These are phyloP conservation scores for Bedellia somnulentella DNA, from an alignment of 2,888 invertebrate genomes.

Conservation along the genomic window DNA sequence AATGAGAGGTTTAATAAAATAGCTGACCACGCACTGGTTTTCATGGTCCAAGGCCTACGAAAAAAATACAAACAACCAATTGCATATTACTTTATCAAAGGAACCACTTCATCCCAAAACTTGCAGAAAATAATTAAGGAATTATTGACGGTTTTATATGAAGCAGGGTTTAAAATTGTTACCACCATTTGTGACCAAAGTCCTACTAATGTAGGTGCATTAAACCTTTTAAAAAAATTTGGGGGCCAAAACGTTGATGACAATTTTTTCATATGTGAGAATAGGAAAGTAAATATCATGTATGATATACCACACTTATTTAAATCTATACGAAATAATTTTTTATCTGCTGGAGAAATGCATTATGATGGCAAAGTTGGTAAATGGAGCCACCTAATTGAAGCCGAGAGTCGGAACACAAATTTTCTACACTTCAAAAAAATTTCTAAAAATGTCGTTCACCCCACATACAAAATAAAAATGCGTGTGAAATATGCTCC, in stretches of 20 bases:
- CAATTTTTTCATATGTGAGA: slow-evolving; percentile 6
- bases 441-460: slow-evolving; percentile 1
- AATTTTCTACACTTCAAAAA: slow-evolving; percentile 4
- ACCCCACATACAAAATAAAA: slow-evolving; percentile 6
- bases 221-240: slow-evolving; percentile 5
- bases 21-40: slow-evolving; percentile 12
- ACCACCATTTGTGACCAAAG: slow-evolving; percentile 11
- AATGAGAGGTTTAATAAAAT: slow-evolving; percentile 4
- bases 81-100: slow-evolving; percentile 12
- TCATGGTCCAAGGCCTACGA: slow-evolving; percentile 12
- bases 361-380: slow-evolving; percentile 2
- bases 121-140: slow-evolving; percentile 7
- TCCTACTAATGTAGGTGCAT: slow-evolving; percentile 9
- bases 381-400: slow-evolving; percentile 7
- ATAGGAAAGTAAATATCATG: slow-evolving; percentile 6
- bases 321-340: slow-evolving; percentile 1
- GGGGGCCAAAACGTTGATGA: neutral
- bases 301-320: slow-evolving; percentile 9
- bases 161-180: slow-evolving; percentile 5
- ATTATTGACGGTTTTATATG: slow-evolving; percentile 5
- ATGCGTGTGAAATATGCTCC: slow-evolving; percentile 13
- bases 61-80: slow-evolving; percentile 12
- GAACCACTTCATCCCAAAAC: slow-evolving; percentile 8
- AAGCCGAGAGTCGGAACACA: slow-evolving; percentile 4
- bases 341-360: slow-evolving; percentile 6